Evolutionary conservation across 2,797 vertebrate species (phyloP).

Genomic region (Spondyliosoma cantharus): DNA sequence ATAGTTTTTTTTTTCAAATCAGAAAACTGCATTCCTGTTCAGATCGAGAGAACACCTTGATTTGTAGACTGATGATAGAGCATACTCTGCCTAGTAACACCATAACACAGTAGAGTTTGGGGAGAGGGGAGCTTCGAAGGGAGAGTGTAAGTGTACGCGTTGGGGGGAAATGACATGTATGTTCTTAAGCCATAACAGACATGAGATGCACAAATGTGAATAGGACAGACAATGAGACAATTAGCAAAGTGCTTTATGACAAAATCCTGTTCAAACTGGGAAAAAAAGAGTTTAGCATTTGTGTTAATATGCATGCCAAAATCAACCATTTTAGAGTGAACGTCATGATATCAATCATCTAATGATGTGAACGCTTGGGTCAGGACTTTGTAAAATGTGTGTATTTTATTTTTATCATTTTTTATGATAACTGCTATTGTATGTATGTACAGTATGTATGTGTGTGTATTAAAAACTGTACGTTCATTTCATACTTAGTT

Average conservation of each 20-base stretch:
- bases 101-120: conserved; percentile 33
- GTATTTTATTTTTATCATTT: conserved; percentile 88
- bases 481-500: conserved; percentile 88
- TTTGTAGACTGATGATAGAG: conserved; percentile 62
- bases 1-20: conserved; percentile 59
- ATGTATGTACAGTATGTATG: conserved; percentile 76
- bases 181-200: conserved; percentile 86
- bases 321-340: conserved; percentile 83
- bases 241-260: conserved; percentile 76
- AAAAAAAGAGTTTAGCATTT: conserved; percentile 76
- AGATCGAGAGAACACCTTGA: conserved; percentile 40
- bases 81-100: conserved; percentile 58
- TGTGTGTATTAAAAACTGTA: conserved; percentile 85
- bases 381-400: conserved; percentile 89
- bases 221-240: conserved; percentile 65
- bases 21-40: conserved; percentile 69
- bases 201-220: conserved; percentile 79
- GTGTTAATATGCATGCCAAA: conserved; percentile 89
- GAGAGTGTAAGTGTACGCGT: conserved; percentile 47
- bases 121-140: conserved; percentile 36
- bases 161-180: conserved; percentile 55
- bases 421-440: conserved; percentile 87
- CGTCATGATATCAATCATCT: conserved; percentile 83
- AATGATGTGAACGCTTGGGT: conserved; percentile 82
- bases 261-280: conserved; percentile 72